Percentiles rank a stretch among this genome's conserved stretches.
These are phyloP conservation scores for Automeris io DNA, from an alignment of 2,888 invertebrate genomes.

Conservation along the genomic window DNA sequence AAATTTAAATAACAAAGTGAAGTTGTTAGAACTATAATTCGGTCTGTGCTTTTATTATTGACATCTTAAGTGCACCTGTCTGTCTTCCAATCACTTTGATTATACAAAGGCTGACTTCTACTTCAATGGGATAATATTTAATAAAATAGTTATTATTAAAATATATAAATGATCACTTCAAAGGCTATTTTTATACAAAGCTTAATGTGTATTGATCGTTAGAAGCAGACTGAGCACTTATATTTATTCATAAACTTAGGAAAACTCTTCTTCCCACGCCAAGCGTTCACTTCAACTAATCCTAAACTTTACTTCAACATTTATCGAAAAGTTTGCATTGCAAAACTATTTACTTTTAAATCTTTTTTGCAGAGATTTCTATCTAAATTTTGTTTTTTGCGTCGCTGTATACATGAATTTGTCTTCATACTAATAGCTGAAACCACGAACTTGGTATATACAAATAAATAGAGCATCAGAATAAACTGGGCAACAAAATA, in stretches of 20 bases:
- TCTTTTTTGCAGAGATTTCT: too few species aligned
- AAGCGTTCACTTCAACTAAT: constrained; percentile 17
- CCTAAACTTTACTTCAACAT: constrained; percentile 12
- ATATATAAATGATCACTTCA: constrained; percentile 9
- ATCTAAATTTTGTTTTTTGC: too few species aligned
- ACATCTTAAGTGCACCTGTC: not conserved
- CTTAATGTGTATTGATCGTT: constrained; percentile 27
- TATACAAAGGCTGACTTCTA: not conserved
- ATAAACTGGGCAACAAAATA: too few species aligned
- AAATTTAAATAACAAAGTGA: not conserved
- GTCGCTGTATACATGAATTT: too few species aligned
- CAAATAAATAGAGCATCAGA: too few species aligned
- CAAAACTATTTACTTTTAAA: not conserved
- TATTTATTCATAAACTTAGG: constrained; percentile 38
- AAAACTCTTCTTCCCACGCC: constrained; percentile 26
- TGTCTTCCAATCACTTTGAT: not conserved
- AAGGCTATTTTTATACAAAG: constrained; percentile 20
- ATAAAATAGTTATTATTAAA: not conserved
- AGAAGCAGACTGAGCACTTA: constrained; percentile 25
- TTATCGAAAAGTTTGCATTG: constrained; percentile 1
- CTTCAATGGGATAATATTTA: not conserved
- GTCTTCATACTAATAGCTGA: too few species aligned
- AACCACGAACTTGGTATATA: too few species aligned
- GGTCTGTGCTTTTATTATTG: not conserved
- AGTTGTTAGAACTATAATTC: not conserved